A percentile compares a stretch with the other conserved stretches of the same genome.
Evolutionary conservation across 2,888 invertebrate genomes (phyloP).

Genomic region (Octonoba sinensis): DNA sequence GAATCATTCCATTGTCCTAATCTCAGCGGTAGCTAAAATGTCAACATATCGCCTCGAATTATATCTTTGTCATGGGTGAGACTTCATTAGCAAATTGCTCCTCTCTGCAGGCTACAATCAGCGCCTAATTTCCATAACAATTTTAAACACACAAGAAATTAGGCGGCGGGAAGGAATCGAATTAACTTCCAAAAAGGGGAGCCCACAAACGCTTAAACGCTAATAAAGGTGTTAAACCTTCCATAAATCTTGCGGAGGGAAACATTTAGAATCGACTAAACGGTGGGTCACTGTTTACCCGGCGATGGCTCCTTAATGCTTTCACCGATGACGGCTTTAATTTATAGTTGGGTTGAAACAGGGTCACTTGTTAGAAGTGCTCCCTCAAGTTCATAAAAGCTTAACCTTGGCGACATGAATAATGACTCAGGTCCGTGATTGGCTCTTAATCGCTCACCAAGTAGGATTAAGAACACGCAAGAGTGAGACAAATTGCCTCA

Average conservation of each 20-base stretch:
- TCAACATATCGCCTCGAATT: no score
- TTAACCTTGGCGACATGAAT: constrained; percentile 51
- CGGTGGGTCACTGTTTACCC: constrained; percentile 44
- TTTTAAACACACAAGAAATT: constrained; percentile 23
- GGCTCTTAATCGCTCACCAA: constrained; percentile 62
- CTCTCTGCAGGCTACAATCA: background rate
- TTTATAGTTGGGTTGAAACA: constrained; percentile 60
- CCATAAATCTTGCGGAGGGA: constrained; percentile 61
- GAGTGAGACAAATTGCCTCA: constrained; percentile 60
- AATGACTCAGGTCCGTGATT: constrained; percentile 53
- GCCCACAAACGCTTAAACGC: constrained; percentile 41
- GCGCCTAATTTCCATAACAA: constrained; percentile 38
- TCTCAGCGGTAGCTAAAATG: no score
- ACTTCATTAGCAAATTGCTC: no score
- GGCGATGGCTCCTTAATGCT: constrained; percentile 21
- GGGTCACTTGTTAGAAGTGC: constrained; percentile 58
- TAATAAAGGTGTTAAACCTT: constrained; percentile 58
- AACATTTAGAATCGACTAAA: constrained; percentile 59
- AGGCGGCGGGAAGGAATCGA: constrained; percentile 35
- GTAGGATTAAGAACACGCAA: constrained; percentile 57
- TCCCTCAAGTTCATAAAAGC: constrained; percentile 52
- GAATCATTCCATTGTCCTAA: no score
- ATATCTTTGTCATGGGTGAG: no score
- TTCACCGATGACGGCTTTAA: constrained; percentile 52
- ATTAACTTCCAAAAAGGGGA: constrained; percentile 26